Base-by-base conservation (phyloP, 2,797 vertebrate species). In the Anas bahamensis region DNA sequence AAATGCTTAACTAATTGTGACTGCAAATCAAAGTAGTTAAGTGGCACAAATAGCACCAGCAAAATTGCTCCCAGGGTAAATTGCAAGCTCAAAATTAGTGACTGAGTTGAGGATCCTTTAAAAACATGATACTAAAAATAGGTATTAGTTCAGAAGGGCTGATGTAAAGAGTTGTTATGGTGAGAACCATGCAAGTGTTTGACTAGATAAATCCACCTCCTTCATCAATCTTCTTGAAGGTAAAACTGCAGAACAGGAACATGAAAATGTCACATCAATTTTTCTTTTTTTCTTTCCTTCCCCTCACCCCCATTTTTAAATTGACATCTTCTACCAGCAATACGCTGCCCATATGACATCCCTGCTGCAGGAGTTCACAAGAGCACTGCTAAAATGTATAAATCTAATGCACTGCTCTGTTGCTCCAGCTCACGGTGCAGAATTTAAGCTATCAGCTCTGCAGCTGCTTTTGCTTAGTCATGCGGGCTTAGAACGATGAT, bases 81-180 rank as follows among this genome's bases (percentile, higher is more conserved):
- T 65, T 41, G 35, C 66, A 68, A 80, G 61, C 69, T 90, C 75
- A 52, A 65, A 90, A 85, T 83, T 50, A 84, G 82, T 41, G 41
- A 73, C 13, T 79, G 64, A 90, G 65, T 72, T 89, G 48, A 95
- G 60, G 46, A 78, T 71, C 50, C 88, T 92, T 83, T 80, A 55
- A 92, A 94, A 89, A 52, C 6, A 22, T 69, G 31, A 22, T 75
- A 22, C 84, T 90, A 83, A 93, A 90, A 95, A 80, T 83, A 83
- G 61, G 1, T 89, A 60, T 24, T 82, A 50, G 17, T 77, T 93
- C 72, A 95, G 86, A 77, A 86, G 46, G n/a, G 69, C 57, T 90
- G 75, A 71, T 73, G 75, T 63, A 42, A 87, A 74, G 44, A 63
- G 50, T 33, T 79, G 4, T 18, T 39, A 59, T 17, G 53, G 41